phyloP scores from a whole-genome alignment of 2,113 vertebrate species.

The Coracopsis vasa region DNA sequence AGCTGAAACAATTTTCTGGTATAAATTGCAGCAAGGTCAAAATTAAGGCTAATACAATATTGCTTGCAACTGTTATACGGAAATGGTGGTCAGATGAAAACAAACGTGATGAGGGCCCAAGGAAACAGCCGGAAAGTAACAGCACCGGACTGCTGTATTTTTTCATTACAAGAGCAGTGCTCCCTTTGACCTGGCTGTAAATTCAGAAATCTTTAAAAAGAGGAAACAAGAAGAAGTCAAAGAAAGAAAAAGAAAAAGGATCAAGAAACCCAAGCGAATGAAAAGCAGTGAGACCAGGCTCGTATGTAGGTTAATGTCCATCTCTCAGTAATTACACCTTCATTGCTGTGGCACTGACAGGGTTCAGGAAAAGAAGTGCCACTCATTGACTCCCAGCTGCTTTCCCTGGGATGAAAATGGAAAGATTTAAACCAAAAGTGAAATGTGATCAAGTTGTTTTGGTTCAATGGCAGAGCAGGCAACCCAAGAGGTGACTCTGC shows the following conservation, averaged over 20 bases:
- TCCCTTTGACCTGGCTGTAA: not conserved
- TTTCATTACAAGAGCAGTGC: not conserved
- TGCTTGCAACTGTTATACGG: not conserved
- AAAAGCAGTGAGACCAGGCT: not conserved
- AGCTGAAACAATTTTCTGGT: not conserved
- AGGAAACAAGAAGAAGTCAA: not conserved
- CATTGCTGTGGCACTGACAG: not conserved
- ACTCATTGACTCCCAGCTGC: not conserved
- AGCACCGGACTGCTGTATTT: not conserved
- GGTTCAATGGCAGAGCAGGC: not conserved
- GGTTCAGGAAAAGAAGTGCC: not conserved
- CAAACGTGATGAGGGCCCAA: not conserved
- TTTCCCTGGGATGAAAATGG: not conserved
- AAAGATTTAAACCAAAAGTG: not conserved
- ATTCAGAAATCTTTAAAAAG: slow-evolving; percentile 1
- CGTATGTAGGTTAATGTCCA: not conserved
- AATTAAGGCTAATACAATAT: not conserved
- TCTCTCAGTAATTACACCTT: not conserved
- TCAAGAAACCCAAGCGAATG: not conserved
- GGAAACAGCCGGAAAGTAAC: not conserved
- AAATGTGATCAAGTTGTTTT: not conserved
- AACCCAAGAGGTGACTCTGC: not conserved
- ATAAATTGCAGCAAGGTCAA: not conserved
- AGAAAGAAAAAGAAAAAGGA: not conserved
- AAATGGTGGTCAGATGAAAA: slow-evolving; percentile 13